phyloP scores from a whole-genome alignment of 23 tunicate genomes.

The Halocynthia aurantium region DNA sequence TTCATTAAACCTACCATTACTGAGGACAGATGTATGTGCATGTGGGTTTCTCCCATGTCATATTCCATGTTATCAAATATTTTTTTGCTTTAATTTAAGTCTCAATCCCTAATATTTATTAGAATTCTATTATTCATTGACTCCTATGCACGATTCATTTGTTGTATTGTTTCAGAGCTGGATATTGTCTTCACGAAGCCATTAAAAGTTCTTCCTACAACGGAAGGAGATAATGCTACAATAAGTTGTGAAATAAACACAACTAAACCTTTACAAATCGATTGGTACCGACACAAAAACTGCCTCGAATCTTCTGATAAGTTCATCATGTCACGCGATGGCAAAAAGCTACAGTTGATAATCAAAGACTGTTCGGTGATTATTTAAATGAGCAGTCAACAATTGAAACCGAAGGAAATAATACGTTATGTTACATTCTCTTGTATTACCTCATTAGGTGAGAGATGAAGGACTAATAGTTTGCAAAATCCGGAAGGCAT shows the following conservation, averaged over 20 bases:
- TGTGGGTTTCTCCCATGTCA: background rate
- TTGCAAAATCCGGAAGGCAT: conserved; percentile 16
- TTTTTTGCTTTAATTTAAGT: background rate
- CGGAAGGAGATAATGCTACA: conserved; percentile 25
- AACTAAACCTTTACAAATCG: background rate
- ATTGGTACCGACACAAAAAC: background rate
- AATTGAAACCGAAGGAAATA: no score
- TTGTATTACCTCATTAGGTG: background rate
- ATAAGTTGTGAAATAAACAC: conserved; percentile 22
- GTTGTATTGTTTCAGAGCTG: conserved; percentile 6
- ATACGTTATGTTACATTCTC: no score
- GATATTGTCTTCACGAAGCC: conserved; percentile 15
- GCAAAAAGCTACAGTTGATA: conserved; percentile 7
- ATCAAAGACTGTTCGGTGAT: conserved; percentile 23
- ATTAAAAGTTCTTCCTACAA: background rate
- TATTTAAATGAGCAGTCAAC: background rate
- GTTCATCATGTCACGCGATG: background rate
- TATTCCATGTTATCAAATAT: no score
- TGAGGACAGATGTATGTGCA: background rate
- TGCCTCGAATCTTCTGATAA: conserved; percentile 3
- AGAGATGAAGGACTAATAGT: conserved; percentile 11
- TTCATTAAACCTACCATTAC: background rate
- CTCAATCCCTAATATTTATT: background rate
- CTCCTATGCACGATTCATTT: background rate
- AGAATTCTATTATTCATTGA: background rate